Evolutionary conservation across 2,888 invertebrate species (phyloP), one percentile per base, ranked within the genome.

Genomic region (Chalcosyrphus nemorum): DNA sequence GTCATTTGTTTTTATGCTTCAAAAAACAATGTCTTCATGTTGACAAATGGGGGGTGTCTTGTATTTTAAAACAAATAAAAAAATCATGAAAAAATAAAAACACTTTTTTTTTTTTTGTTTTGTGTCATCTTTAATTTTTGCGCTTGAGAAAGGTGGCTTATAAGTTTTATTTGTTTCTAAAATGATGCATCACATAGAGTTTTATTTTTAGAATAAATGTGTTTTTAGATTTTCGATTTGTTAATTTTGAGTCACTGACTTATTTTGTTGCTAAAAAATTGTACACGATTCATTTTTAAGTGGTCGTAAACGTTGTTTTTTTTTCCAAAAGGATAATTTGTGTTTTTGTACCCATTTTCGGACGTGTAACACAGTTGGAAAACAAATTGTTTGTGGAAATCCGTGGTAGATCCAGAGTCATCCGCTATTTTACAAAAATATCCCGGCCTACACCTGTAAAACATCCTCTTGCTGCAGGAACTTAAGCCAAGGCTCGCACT

Each of bases 1-100:
- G 70, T 74, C 74, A 75, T 84, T 84, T 84, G 38, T 80, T 80
- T 77, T 70, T 65, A 80, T 80, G 84, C 74, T 56, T 80, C 78
- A 66, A 57, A 61, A 70, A 47, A 52, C 70, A 61, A 70, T 70
- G 77, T 63, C 52, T 63, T 70, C 54, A 41, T 29, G 47, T 13
- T 77, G 70, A 77, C 70, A 77, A 77, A 77, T 77, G 52, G 57
- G 13, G 43, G 50, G 11, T 43, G 13, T 68, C 9, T 38, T 57
- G 6, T 13, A 50, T 57, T 38, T 32, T 17, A 43, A 35, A 15
- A 27, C n/a, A 57, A 47, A 21, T 24, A 24, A 24, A 24, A 24
- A 32, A 4, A 38, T 11, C 3, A 19, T 13, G 21, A 54, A 7
- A 19, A 27, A 57, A n/a, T 24, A 11, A 54, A 24, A 54, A 4